Evolutionary conservation across 2,113 vertebrate species (phyloP).

Genomic region (Percina caprodes): DNA sequence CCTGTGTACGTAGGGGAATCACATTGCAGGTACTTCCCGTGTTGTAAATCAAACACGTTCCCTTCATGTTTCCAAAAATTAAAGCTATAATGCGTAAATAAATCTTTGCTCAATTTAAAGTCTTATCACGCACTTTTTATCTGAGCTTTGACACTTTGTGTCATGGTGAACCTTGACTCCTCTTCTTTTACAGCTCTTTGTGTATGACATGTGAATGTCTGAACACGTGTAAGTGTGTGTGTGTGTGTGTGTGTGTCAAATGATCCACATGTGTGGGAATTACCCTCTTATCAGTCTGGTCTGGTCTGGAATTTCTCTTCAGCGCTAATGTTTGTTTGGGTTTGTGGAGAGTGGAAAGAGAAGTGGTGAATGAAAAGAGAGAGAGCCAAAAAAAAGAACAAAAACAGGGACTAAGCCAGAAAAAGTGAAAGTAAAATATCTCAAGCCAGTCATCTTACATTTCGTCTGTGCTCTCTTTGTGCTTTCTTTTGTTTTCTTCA

Average conservation of each 20-base stretch:
- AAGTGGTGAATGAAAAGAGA: constrained; percentile 42
- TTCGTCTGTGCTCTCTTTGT: not conserved
- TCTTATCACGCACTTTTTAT: constrained; percentile 42
- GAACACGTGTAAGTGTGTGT: not conserved
- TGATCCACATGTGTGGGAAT: constrained; percentile 68
- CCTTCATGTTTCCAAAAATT: constrained; percentile 31
- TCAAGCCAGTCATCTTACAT: not conserved
- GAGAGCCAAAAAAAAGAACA: constrained; percentile 26
- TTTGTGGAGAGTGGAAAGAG: constrained; percentile 56
- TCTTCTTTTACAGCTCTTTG: not conserved
- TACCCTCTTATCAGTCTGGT: constrained; percentile 67
- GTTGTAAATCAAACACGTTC: constrained; percentile 53
- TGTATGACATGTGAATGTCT: not conserved
- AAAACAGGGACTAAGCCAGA: constrained; percentile 32
- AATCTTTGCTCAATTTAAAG: constrained; percentile 41
- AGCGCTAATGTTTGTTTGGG: constrained; percentile 69
- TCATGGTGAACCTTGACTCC: constrained; percentile 28
- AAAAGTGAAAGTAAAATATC: constrained; percentile 16
- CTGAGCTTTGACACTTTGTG: constrained; percentile 41
- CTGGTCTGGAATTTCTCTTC: constrained; percentile 66
- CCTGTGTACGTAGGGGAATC: constrained; percentile 35
- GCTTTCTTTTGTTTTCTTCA: not conserved
- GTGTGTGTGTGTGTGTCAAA: constrained; percentile 28
- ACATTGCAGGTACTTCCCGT: constrained; percentile 63
- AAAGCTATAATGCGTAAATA: constrained; percentile 42